Conservation (phyloP, 92 coral and sea anemone species). For the Zoanthus solanderi region DNA sequence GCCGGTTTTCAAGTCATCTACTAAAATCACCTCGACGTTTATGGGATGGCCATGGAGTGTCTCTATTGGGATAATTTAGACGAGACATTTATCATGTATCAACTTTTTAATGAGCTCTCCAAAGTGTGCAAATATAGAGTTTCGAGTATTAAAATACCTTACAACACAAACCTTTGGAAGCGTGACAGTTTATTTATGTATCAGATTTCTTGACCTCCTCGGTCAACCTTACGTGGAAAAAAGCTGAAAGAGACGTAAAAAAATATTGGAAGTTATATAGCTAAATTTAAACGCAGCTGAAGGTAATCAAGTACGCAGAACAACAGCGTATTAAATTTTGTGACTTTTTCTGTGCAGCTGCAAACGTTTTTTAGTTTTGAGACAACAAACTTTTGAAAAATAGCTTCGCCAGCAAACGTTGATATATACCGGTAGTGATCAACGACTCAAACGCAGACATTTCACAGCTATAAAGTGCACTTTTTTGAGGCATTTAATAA, state of each 20-base stretch:
- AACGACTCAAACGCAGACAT: background rate
- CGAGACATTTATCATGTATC: slow-evolving; percentile 7
- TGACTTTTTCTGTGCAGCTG: slow-evolving; percentile 6
- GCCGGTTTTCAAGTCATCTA: background rate
- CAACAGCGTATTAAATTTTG: slow-evolving; percentile 1
- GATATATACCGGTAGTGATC: slow-evolving; percentile 20
- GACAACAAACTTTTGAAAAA: background rate
- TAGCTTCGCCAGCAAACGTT: background rate
- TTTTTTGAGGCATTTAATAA: background rate
- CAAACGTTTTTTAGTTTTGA: background rate
- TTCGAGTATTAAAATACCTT: background rate
- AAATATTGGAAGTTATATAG: slow-evolving; percentile 2
- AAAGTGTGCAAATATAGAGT: background rate
- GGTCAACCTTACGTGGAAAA: background rate
- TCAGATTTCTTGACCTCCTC: background rate
- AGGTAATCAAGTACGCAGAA: slow-evolving; percentile 5
- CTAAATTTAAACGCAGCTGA: background rate
- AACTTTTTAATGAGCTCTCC: slow-evolving; percentile 25
- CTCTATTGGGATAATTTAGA: background rate
- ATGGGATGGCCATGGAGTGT: background rate
- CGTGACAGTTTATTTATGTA: slow-evolving; percentile 27
- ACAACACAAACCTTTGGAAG: background rate
- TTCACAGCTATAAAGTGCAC: background rate
- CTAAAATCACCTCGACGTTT: background rate
- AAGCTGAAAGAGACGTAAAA: background rate